Evolutionary conservation across 35 echinoderm and acorn worm species (phyloP).

Genomic region (Apostichopus parvimensis): DNA sequence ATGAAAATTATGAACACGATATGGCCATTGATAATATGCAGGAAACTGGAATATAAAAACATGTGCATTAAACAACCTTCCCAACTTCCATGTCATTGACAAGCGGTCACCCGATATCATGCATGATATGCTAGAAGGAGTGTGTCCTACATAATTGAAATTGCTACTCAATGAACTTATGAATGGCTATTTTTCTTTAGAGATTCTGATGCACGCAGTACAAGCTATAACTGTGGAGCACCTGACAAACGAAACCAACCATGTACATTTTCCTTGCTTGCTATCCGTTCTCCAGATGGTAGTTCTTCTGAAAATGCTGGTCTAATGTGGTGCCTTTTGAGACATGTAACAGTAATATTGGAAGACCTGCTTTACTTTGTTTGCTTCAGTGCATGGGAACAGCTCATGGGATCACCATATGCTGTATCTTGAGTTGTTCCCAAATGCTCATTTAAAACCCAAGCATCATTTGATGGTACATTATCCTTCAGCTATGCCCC

Average conservation of each 20-base stretch:
- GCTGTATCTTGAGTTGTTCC: slow-evolving; percentile 33
- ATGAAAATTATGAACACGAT: too few species aligned
- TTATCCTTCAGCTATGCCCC: too few species aligned
- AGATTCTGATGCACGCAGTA: slow-evolving; percentile 44
- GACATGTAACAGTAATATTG: slow-evolving; percentile 21
- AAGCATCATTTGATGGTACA: too few species aligned
- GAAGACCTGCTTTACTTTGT: slow-evolving; percentile 51
- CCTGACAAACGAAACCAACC: slow-evolving; percentile 24
- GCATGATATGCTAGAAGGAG: too few species aligned
- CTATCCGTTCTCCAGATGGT: slow-evolving; percentile 30
- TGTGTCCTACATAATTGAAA: too few species aligned
- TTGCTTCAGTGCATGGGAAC: slow-evolving; percentile 49
- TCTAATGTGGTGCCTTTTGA: slow-evolving; percentile 59
- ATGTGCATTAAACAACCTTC: too few species aligned
- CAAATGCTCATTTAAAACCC: neutral
- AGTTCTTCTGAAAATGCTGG: slow-evolving; percentile 61
- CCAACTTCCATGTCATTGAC: too few species aligned
- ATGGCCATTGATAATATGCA: too few species aligned
- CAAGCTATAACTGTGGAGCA: too few species aligned
- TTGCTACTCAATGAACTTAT: too few species aligned
- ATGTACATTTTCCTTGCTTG: neutral
- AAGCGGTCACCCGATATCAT: too few species aligned
- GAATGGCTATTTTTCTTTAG: slow-evolving; percentile 10
- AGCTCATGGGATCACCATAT: slow-evolving; percentile 62
- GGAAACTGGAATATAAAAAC: too few species aligned